These are phyloP conservation scores for Caradrina kadenii DNA, from an alignment of 2,888 invertebrate genomes.

Conservation along the genomic window DNA sequence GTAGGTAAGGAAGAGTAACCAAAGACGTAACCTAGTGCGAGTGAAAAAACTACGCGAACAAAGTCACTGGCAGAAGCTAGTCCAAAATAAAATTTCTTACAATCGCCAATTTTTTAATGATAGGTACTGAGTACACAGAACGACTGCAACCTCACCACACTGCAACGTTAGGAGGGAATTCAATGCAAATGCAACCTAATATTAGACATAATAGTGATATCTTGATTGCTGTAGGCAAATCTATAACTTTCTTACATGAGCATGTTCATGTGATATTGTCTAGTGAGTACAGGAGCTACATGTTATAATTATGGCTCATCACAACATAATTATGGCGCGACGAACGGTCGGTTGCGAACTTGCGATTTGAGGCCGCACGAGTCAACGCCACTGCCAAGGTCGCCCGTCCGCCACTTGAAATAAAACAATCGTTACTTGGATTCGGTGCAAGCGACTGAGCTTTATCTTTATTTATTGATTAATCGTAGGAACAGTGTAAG, in stretches of 20 bases:
- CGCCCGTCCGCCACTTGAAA: slow-evolving; percentile 75
- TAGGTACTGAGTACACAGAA: neutral
- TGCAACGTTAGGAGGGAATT: neutral
- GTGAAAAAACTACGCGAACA: no score
- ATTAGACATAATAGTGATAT: neutral
- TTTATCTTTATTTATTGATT: slow-evolving; percentile 48
- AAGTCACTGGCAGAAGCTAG: no score
- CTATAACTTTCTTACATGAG: neutral
- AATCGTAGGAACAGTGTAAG: slow-evolving; percentile 32
- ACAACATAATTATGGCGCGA: slow-evolving; percentile 66
- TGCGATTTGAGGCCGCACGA: slow-evolving; percentile 82
- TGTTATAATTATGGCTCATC: slow-evolving; percentile 57
- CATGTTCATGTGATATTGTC: neutral
- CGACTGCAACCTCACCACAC: neutral
- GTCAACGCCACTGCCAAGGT: slow-evolving; percentile 89
- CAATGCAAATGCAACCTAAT: neutral
- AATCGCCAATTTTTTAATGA: no score
- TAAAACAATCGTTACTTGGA: slow-evolving; percentile 71
- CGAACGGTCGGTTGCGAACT: slow-evolving; percentile 64
- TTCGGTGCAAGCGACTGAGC: slow-evolving; percentile 70
- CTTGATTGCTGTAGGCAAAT: neutral
- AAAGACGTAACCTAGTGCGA: no score
- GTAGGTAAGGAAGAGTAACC: no score
- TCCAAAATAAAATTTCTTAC: neutral
- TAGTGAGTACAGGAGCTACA: slow-evolving; percentile 55